A percentile compares a stretch with the other conserved stretches of the same genome.
phyloP scores from a whole-genome alignment of 2,113 vertebrate genomes.

The Zootoca vivipara region DNA sequence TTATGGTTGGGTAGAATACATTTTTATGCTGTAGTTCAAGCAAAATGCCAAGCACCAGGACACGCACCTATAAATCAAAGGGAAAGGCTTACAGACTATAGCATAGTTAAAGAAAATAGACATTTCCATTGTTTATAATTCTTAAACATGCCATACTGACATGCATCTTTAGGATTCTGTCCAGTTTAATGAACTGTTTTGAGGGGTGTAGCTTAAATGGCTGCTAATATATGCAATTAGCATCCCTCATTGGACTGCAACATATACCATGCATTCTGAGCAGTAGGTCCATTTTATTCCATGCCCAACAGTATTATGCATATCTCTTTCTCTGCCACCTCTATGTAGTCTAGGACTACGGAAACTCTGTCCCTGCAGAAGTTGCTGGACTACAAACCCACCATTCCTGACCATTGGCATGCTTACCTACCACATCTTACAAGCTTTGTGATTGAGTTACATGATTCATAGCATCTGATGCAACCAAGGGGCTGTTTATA shows the following conservation, averaged over 20 bases:
- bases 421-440: background rate
- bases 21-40: constrained; percentile 19
- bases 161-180: background rate
- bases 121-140: background rate
- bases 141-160: background rate
- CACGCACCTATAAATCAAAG: constrained; percentile 10
- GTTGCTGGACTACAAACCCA: background rate
- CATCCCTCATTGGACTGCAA: background rate
- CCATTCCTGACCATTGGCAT: no score
- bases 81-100: background rate
- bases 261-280: background rate
- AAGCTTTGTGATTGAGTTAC: background rate
- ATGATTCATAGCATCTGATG: background rate
- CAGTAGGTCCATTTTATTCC: background rate
- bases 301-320: background rate
- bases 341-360: no score
- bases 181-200: background rate
- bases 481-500: background rate
- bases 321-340: no score
- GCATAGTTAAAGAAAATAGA: background rate
- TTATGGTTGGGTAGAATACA: constrained; percentile 38
- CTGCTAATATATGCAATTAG: background rate
- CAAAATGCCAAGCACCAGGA: constrained; percentile 19
- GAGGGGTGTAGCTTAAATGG: background rate
- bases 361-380: background rate